These are phyloP conservation scores for Cettia cetti DNA, from an alignment of 2,113 vertebrate species.

Conservation along the genomic window DNA sequence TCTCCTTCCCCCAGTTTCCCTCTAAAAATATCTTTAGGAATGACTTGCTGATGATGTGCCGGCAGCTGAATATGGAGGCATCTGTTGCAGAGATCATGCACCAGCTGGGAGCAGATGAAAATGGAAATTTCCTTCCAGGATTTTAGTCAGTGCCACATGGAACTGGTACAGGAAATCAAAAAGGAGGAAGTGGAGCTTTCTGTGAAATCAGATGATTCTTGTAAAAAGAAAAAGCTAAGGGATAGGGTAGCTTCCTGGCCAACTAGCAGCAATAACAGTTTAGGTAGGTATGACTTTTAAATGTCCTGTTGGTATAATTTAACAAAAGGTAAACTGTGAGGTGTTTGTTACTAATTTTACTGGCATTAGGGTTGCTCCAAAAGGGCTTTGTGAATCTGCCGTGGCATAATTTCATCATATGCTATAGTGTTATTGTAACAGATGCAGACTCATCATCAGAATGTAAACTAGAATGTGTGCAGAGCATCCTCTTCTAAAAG, in stretches of 20 bases:
- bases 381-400: not conserved
- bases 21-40: slow-evolving; percentile 70
- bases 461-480: not conserved
- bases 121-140: slow-evolving; percentile 83
- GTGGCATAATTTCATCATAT: not conserved
- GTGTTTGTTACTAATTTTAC: not conserved
- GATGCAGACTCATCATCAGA: not conserved
- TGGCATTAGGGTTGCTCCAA: not conserved
- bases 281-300: slow-evolving; percentile 71
- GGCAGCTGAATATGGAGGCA: slow-evolving; percentile 82
- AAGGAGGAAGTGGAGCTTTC: slow-evolving; percentile 81
- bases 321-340: not conserved
- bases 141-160: slow-evolving; percentile 80
- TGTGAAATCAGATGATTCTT: slow-evolving; percentile 69
- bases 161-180: slow-evolving; percentile 79
- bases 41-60: slow-evolving; percentile 83
- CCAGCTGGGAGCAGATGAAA: slow-evolving; percentile 80
- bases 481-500: not conserved
- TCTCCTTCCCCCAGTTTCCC: not conserved
- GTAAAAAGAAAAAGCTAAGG: slow-evolving; percentile 69
- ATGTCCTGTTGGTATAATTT: not conserved
- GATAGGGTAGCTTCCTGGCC: slow-evolving; percentile 77
- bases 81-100: slow-evolving; percentile 84
- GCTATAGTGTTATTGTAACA: not conserved
- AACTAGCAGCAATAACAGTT: slow-evolving; percentile 79